These are phyloP conservation scores for Apotomis capreana DNA, from an alignment of 2,888 invertebrate genomes.

Conservation along the genomic window DNA sequence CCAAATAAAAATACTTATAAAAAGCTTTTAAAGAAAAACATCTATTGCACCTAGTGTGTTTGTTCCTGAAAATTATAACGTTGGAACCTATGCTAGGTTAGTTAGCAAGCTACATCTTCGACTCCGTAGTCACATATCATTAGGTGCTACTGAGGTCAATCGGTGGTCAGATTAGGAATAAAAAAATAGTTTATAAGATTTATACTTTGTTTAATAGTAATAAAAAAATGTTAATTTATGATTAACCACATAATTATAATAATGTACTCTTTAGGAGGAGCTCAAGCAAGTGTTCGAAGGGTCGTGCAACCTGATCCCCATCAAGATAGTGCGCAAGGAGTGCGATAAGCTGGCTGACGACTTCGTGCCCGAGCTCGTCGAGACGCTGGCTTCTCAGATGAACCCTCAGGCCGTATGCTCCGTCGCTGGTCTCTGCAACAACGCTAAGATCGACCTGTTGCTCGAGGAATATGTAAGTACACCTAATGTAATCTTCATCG, in stretches of 20 bases:
- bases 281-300: constrained; percentile 94
- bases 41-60: no score
- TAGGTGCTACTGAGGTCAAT: no score
- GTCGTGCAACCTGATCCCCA: constrained; percentile 90
- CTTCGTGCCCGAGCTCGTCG: constrained; percentile 93
- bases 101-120: no score
- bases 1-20: no score
- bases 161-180: no score
- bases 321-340: constrained; percentile 88
- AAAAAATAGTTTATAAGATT: no score
- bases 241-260: not conserved
- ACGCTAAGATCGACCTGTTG: constrained; percentile 86
- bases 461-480: constrained; percentile 80
- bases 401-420: constrained; percentile 94
- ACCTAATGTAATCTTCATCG: not conserved
- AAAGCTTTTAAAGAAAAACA: no score
- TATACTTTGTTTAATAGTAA: no score
- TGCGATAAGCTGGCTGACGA: constrained; percentile 92
- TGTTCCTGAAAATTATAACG: no score
- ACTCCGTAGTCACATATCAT: no score
- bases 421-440: constrained; percentile 94
- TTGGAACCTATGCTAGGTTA: no score
- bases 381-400: constrained; percentile 95
- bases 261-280: constrained; percentile 85
- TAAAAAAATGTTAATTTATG: no score